Evolutionary conservation across 2,888 invertebrate species (phyloP).

Genomic region (Lacanobia oleracea): DNA sequence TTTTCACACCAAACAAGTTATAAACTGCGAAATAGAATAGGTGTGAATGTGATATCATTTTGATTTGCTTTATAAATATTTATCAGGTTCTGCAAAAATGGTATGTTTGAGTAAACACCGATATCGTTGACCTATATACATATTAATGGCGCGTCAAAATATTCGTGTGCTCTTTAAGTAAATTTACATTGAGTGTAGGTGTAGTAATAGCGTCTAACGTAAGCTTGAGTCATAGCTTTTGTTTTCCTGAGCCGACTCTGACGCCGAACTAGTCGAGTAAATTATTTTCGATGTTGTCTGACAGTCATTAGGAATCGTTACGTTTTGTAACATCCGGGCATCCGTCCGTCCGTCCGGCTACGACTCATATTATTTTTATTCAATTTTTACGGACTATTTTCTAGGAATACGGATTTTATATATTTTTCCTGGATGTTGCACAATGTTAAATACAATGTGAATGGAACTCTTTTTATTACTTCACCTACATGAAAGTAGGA

Average conservation of each 20-base stretch:
- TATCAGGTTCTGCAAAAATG: conserved; percentile 40
- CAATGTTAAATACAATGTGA: neutral
- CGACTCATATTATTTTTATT: conserved; percentile 32
- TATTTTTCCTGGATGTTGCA: conserved; percentile 10
- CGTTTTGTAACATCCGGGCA: conserved; percentile 65
- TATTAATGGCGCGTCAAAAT: conserved; percentile 43
- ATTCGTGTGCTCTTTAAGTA: conserved; percentile 41
- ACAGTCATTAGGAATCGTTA: conserved; percentile 62
- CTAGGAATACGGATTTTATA: conserved; percentile 24
- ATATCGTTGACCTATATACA: conserved; percentile 55
- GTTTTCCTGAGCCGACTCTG: conserved; percentile 35
- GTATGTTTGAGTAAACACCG: conserved; percentile 24
- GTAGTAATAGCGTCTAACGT: conserved; percentile 51
- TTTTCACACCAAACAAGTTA: conserved; percentile 30
- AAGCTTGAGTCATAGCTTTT: conserved; percentile 54
- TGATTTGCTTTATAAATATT: conserved; percentile 44
- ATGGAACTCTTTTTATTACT: neutral
- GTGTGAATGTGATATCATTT: conserved; percentile 39
- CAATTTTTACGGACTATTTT: conserved; percentile 32
- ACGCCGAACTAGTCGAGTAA: conserved; percentile 17
- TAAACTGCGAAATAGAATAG: conserved; percentile 48
- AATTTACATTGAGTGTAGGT: conserved; percentile 53
- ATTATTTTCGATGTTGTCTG: conserved; percentile 58
- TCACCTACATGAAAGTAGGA: neutral
- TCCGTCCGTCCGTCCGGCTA: conserved; percentile 49